Conservation (phyloP, 2,888 invertebrate genomes). For the Temnothorax ravouxi region DNA sequence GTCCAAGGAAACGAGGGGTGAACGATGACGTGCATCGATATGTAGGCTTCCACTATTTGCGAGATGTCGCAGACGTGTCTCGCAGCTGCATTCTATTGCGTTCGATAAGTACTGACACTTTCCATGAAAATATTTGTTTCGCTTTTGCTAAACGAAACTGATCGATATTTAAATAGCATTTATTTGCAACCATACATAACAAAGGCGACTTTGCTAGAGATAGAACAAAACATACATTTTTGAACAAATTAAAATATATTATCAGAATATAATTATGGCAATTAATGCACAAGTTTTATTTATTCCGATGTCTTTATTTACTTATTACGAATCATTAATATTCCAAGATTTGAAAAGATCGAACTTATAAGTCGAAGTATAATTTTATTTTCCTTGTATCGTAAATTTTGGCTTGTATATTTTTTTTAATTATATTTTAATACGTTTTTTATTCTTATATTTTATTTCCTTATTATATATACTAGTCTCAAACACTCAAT, state of each 20-base stretch:
- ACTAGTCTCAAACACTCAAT: neutral
- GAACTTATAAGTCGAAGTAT: neutral
- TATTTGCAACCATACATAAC: neutral
- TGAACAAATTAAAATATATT: neutral
- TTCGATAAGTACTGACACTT: neutral
- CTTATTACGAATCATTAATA: neutral
- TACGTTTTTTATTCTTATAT: neutral
- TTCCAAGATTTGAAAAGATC: neutral
- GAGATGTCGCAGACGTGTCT: constrained; percentile 20
- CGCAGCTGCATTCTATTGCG: neutral
- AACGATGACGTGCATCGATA: constrained; percentile 70
- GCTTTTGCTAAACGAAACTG: neutral
- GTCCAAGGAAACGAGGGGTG: constrained; percentile 73
- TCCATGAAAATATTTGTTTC: neutral
- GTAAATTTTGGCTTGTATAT: neutral
- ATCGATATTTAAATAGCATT: neutral
- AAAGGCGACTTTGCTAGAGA: neutral
- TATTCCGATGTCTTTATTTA: neutral
- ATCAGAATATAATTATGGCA: neutral
- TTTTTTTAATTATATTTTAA: neutral
- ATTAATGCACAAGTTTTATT: neutral
- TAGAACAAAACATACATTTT: neutral
- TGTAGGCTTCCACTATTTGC: constrained; percentile 62
- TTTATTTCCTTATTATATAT: neutral
- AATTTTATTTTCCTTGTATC: neutral